Evolutionary conservation across 2,797 vertebrate species (phyloP).

Genomic region (Lutjanus campechanus): DNA sequence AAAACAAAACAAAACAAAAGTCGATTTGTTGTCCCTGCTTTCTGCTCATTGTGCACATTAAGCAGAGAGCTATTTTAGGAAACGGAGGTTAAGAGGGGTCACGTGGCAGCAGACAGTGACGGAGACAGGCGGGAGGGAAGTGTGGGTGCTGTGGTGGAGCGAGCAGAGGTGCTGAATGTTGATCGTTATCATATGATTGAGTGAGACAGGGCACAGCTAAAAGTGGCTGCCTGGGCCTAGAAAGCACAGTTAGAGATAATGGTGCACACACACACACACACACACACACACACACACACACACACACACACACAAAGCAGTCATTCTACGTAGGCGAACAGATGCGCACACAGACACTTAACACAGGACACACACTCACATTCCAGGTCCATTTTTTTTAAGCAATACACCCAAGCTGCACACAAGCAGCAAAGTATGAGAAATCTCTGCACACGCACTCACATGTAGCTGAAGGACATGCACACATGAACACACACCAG

Average conservation of each 20-base stretch:
- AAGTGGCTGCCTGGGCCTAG: conserved; percentile 28
- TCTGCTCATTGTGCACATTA: conserved; percentile 39
- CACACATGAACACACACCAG: not conserved
- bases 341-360: conserved; percentile 23
- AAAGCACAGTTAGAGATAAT: conserved; percentile 44
- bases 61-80: conserved; percentile 55
- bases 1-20: not conserved
- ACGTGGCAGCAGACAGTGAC: conserved; percentile 34
- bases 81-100: conserved; percentile 52
- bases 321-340: conserved; percentile 22
- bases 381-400: conserved; percentile 5
- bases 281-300: conserved; percentile 31
- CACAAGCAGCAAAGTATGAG: not conserved
- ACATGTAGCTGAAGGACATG: not conserved
- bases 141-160: conserved; percentile 35
- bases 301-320: conserved; percentile 36
- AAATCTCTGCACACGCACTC: conserved; percentile 15
- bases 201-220: conserved; percentile 33
- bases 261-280: conserved; percentile 2
- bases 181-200: conserved; percentile 66
- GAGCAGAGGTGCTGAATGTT: conserved; percentile 25
- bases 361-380: conserved; percentile 32
- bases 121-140: conserved; percentile 17
- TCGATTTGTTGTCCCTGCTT: not conserved
- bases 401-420: conserved; percentile 26